phyloP scores from a whole-genome alignment of 2,797 vertebrate species.

The Alca torda region DNA sequence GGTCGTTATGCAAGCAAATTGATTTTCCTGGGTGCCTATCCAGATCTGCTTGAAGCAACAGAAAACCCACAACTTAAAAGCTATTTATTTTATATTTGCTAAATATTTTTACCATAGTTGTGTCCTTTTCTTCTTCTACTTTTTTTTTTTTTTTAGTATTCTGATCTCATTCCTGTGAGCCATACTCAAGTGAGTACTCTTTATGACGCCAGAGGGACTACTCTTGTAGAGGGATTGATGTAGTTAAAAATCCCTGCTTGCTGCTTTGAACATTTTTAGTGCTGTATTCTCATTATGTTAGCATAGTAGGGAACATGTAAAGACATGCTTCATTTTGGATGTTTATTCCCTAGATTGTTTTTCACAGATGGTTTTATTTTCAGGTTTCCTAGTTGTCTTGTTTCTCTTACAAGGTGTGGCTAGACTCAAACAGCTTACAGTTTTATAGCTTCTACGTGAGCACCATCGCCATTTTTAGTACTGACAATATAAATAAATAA shows the following conservation, averaged over 20 bases:
- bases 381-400: constrained; percentile 18
- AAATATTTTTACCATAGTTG: neutral
- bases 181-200: neutral
- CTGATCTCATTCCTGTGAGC: constrained; percentile 26
- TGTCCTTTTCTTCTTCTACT: neutral
- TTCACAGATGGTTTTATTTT: constrained; percentile 51
- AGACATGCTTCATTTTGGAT: constrained; percentile 28
- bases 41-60: constrained; percentile 11
- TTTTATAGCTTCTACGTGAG: neutral
- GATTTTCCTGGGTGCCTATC: constrained; percentile 1
- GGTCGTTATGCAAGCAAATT: neutral
- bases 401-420: neutral
- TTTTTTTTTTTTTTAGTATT: neutral
- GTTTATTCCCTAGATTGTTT: constrained; percentile 21
- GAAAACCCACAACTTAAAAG: neutral
- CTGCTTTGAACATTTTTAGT: constrained; percentile 41
- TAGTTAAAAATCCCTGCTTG: constrained; percentile 36
- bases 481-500: neutral
- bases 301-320: neutral
- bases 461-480: neutral
- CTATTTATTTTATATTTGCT: neutral
- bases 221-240: constrained; percentile 28
- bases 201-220: constrained; percentile 4
- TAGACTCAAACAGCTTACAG: neutral
- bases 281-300: constrained; percentile 47